Evolutionary conservation across 1,140 invertebrate species (phyloP).

Genomic region (Dreissena rostriformis): DNA sequence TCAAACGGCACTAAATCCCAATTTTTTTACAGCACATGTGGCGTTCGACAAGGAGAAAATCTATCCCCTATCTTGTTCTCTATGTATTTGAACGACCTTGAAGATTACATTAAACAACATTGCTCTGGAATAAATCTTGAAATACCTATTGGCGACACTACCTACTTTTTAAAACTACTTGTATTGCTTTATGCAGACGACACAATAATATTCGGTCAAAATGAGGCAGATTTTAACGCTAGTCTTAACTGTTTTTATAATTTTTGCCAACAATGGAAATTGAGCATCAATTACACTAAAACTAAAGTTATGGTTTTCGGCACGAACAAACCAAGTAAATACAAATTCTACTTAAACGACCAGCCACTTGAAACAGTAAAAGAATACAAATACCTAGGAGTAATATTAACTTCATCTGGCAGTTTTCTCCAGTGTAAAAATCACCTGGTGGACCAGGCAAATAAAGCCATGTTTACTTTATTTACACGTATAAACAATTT

Average conservation of each 20-base stretch:
- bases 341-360: not conserved
- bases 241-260: not conserved
- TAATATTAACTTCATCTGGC: constrained; percentile 5
- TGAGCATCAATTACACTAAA: constrained; percentile 3
- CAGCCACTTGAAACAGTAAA: constrained; percentile 2
- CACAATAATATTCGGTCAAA: constrained; percentile 5
- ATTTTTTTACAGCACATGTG: constrained; percentile 1
- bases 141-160: not conserved
- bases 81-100: constrained; percentile 21
- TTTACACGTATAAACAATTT: constrained; percentile 1
- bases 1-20: not conserved
- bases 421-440: no score
- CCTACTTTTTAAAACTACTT: constrained; percentile 12
- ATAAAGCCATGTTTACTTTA: constrained; percentile 8
- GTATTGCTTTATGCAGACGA: constrained; percentile 38
- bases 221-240: not conserved
- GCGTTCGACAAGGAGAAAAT: constrained; percentile 26
- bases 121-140: constrained; percentile 1
- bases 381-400: not conserved
- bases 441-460: not conserved
- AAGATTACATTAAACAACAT: not conserved
- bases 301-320: constrained; percentile 26
- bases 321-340: not conserved
- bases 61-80: constrained; percentile 25
- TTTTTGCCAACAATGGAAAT: constrained; percentile 10